Evolutionary conservation across 2,113 vertebrate species (phyloP).

Genomic region (Microcebus griseorufus): DNA sequence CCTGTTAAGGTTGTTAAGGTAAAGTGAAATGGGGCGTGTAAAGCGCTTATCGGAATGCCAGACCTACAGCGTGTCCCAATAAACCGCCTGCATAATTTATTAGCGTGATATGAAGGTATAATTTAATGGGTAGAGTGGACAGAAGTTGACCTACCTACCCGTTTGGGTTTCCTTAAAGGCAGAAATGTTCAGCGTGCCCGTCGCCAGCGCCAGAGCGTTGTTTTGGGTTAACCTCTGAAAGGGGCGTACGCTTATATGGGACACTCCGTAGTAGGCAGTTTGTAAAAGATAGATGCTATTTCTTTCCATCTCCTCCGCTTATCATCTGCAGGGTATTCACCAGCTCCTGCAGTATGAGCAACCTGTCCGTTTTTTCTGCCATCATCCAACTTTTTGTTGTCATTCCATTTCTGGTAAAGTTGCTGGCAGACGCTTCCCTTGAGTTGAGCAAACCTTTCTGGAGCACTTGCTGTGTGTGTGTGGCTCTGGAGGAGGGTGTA

Average conservation of each 20-base stretch:
- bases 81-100: conserved; percentile 41
- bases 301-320: background rate
- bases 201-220: background rate
- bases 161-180: background rate
- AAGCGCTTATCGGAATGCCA: conserved; percentile 60
- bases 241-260: conserved; percentile 4
- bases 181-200: background rate
- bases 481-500: background rate
- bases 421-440: conserved; percentile 38
- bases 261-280: background rate
- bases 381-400: background rate
- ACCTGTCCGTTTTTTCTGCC: background rate
- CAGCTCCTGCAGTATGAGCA: background rate
- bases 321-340: background rate
- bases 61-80: conserved; percentile 41
- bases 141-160: conserved; percentile 43
- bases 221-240: background rate
- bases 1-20: background rate
- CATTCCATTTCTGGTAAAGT: conserved; percentile 61
- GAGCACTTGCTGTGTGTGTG: background rate
- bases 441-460: background rate
- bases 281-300: background rate
- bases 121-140: conserved; percentile 15
- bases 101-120: conserved; percentile 14
- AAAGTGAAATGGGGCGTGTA: conserved; percentile 47